These are phyloP conservation scores for Anguilla anguilla DNA, from an alignment of 2,797 vertebrate species.

Conservation along the genomic window DNA sequence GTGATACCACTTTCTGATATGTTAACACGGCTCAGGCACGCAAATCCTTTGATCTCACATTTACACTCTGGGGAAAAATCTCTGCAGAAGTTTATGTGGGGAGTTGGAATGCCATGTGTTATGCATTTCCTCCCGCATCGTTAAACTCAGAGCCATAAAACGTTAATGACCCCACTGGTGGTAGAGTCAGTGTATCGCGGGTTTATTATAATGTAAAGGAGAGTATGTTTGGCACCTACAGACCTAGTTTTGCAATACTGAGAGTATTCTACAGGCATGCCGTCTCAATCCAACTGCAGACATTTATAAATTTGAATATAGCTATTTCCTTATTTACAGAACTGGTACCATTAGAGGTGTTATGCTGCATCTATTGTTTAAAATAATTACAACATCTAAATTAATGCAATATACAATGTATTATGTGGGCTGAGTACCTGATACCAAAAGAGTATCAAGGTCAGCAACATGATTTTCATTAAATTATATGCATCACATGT, in stretches of 20 bases:
- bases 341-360: neutral
- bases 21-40: slow-evolving; percentile 6
- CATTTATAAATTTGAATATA: neutral
- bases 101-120: slow-evolving; percentile 28
- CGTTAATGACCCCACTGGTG: slow-evolving; percentile 18
- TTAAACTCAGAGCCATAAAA: slow-evolving; percentile 14
- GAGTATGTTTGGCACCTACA: neutral
- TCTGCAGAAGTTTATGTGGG: neutral
- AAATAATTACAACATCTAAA: neutral
- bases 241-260: neutral
- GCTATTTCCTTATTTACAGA: neutral
- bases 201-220: neutral
- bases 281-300: neutral
- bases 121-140: slow-evolving; percentile 18
- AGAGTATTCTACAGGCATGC: neutral
- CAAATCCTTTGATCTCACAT: neutral
- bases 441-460: neutral
- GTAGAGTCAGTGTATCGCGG: neutral
- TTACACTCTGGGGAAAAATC: neutral
- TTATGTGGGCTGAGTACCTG: neutral
- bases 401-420: neutral
- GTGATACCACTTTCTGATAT: neutral
- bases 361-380: neutral
- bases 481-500: neutral
- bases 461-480: neutral